Percentiles rank a stretch among this genome's conserved stretches.
These are phyloP conservation scores for Chymomyza caudatula DNA, from an alignment of 2,888 invertebrate genomes.

Conservation along the genomic window DNA sequence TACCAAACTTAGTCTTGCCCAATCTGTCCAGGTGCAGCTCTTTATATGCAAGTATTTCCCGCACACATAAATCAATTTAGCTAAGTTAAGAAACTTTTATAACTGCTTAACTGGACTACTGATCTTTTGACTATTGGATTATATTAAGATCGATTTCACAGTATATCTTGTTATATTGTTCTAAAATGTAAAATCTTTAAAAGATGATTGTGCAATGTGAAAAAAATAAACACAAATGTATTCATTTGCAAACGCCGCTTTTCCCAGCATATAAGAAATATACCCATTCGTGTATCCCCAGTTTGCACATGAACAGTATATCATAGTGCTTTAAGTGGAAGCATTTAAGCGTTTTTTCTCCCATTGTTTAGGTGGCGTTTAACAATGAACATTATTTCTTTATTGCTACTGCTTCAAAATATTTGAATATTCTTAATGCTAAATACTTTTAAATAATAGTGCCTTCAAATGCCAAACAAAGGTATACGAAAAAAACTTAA, in stretches of 20 bases:
- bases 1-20: slow-evolving; percentile 1
- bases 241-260: neutral
- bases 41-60: too few species aligned
- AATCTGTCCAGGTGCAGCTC: too few species aligned
- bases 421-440: slow-evolving; percentile 22
- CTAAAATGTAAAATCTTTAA: neutral
- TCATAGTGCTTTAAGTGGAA: neutral
- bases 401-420: neutral
- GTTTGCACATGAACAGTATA: too few species aligned
- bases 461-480: slow-evolving; percentile 55
- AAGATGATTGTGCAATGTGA: neutral
- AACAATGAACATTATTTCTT: neutral
- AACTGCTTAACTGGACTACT: too few species aligned
- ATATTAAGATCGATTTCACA: too few species aligned
- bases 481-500: slow-evolving; percentile 24
- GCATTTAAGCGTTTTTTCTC: neutral
- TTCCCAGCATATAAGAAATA: neutral
- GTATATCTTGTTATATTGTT: neutral
- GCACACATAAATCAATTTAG: too few species aligned
- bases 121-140: too few species aligned
- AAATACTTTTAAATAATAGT: slow-evolving; percentile 60
- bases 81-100: too few species aligned
- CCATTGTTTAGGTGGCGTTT: neutral
- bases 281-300: too few species aligned
- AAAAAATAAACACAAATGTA: too few species aligned